A percentile compares a stretch with the other conserved stretches of the same genome.
These are phyloP conservation scores for Chaunax sp. DNA, from an alignment of 2,797 vertebrate genomes.

Conservation along the genomic window DNA sequence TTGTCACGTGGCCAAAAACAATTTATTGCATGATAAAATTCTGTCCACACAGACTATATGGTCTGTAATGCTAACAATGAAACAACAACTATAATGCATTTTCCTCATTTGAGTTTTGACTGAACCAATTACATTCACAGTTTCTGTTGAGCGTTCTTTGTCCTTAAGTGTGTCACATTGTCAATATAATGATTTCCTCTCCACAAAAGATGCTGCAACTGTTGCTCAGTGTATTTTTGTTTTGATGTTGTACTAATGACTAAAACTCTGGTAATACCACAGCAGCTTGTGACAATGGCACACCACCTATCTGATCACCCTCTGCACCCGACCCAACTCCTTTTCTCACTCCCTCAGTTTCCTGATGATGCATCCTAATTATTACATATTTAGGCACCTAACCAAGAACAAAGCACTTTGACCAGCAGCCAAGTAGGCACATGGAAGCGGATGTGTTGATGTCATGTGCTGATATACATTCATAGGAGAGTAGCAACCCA, in stretches of 20 bases:
- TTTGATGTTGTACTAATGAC: conserved; percentile 65
- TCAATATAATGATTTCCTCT: conserved; percentile 41
- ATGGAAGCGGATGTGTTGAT: conserved; percentile 66
- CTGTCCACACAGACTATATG: too few species aligned
- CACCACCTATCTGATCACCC: conserved; percentile 64
- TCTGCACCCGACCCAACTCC: conserved; percentile 26
- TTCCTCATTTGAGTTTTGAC: not conserved
- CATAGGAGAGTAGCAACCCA: conserved; percentile 61
- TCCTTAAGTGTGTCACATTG: conserved; percentile 28
- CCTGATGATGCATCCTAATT: conserved; percentile 24
- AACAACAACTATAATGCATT: too few species aligned
- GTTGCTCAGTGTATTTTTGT: conserved; percentile 64
- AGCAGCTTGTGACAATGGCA: conserved; percentile 59
- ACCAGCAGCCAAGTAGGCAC: conserved; percentile 28
- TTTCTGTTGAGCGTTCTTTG: conserved; percentile 28
- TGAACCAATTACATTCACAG: not conserved
- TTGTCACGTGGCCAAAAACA: too few species aligned
- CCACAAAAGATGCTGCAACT: conserved; percentile 34
- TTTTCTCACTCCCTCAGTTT: conserved; percentile 28
- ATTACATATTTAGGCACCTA: conserved; percentile 32
- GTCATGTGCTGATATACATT: conserved; percentile 62
- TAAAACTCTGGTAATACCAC: conserved; percentile 59
- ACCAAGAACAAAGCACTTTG: conserved; percentile 21
- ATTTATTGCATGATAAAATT: too few species aligned
- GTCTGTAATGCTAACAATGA: too few species aligned